phyloP scores from a whole-genome alignment of 35 echinoderm and acorn worm genomes.

The Eucidaris tribuloides region DNA sequence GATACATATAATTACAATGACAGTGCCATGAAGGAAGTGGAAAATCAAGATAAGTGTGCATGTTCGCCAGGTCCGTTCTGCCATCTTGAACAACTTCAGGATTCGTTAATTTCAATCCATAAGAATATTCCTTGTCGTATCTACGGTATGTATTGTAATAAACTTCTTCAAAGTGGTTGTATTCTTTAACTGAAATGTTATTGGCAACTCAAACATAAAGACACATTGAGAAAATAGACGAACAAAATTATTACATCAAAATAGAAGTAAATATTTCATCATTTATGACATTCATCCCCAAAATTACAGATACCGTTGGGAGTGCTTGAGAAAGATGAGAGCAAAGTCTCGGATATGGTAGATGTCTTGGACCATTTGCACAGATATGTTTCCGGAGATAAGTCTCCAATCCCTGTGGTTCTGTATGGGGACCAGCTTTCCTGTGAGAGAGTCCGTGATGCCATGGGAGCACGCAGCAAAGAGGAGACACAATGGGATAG shows the following conservation, averaged over 20 bases:
- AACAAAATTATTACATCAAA: no score
- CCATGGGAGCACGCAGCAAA: background rate
- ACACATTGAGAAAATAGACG: no score
- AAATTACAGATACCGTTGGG: background rate
- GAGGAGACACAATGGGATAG: background rate
- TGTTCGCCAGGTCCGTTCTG: no score
- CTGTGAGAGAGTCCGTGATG: constrained; percentile 4
- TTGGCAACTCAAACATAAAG: no score
- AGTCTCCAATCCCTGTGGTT: constrained; percentile 10
- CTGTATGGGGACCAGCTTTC: background rate
- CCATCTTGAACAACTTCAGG: no score
- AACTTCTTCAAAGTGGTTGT: background rate
- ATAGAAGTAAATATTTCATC: no score
- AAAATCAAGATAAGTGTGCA: no score
- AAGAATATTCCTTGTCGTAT: no score
- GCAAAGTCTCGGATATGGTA: background rate
- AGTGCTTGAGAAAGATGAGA: constrained; percentile 1
- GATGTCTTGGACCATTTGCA: constrained; percentile 3
- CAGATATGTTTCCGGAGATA: background rate
- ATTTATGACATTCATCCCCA: background rate
- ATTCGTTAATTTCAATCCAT: no score
- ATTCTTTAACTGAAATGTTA: background rate
- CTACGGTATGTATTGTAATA: no score
- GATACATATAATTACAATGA: no score
- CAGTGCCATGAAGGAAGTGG: no score